These are phyloP conservation scores for Glareola pratincola DNA, from an alignment of 2,113 vertebrate species.

Conservation along the genomic window DNA sequence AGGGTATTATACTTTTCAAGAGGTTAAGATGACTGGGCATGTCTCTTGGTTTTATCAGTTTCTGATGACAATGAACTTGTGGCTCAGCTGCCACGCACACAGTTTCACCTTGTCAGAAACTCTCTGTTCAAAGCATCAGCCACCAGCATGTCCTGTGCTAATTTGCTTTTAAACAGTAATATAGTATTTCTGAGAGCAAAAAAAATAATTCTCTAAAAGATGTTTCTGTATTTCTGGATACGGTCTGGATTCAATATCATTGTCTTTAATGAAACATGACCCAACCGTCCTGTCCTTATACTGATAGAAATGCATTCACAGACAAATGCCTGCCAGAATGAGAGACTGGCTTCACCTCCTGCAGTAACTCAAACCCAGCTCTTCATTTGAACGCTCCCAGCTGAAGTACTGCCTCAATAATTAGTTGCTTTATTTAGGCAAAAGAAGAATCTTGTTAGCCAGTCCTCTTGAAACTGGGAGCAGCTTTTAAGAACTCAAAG, in stretches of 20 bases:
- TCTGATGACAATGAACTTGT: conserved; percentile 24
- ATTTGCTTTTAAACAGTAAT: background rate
- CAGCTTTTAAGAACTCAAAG: conserved; percentile 2
- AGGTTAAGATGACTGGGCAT: background rate
- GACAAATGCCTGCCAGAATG: background rate
- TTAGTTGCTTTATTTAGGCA: conserved; percentile 1
- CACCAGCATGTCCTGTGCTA: background rate
- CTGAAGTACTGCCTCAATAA: background rate
- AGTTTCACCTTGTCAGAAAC: background rate
- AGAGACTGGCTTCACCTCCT: conserved; percentile 22
- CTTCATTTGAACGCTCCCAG: background rate
- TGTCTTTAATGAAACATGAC: background rate
- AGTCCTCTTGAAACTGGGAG: background rate
- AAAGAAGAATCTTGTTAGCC: conserved; percentile 11
- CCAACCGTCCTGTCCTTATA: background rate
- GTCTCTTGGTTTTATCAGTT: conserved; percentile 7
- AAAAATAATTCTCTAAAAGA: background rate
- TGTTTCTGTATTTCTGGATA: background rate
- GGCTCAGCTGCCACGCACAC: background rate
- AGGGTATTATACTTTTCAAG: background rate
- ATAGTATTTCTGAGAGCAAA: background rate
- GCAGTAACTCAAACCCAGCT: conserved; percentile 30
- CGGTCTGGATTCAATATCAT: background rate
- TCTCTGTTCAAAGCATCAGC: background rate
- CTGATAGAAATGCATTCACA: background rate